Evolutionary conservation across 2,888 invertebrate genomes (phyloP), one percentile per base, ranked within the genome.

Genomic region (Pocota personata): DNA sequence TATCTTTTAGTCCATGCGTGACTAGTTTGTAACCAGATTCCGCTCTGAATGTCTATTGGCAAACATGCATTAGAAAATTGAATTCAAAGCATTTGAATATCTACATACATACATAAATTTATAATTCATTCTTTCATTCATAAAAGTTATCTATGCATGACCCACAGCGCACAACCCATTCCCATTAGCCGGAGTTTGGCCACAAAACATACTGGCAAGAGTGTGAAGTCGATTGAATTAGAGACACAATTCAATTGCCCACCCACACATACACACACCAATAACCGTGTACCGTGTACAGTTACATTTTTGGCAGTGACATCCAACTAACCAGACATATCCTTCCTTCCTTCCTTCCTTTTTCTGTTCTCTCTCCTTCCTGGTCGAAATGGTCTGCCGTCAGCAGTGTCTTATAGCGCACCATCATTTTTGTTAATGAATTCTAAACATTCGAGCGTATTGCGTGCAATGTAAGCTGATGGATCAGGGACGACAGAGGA

Each of bases 181-280:
- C 12, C 24, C 1, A 16, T 3, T 55, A 14, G 27, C 21, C 27
- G 35, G 46, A 55, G 35, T 43, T 60, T 71, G 71, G 48, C 72
- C 79, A 32, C 79, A 79, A 64, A 60, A 78, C 43, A 55, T 64
- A 55, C 79, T 48, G 32, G n/a, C 43, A 37, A 57, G 48, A 19
- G 64, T 79, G 79, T 58, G 55, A 79, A 78, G 24, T 46, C 71
- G 16, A 78, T 71, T 71, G 55, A 62, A 71, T 71, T 64, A 64
- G 16, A 37, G 16, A 37, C 21, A 40, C 60, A 78, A 60, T 69
- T 24, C 50, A 60, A 62, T 71, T 71, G 21, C 10, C 64, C 37
- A 43, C 14, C n/a, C 64, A 1, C 35, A 43, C 32, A 66, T 55
- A 1, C 35, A 43, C 32, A 66, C 8, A 30, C 16, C 48, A 30